Evolutionary conservation across 1,140 invertebrate genomes (phyloP), one percentile per base, ranked within the genome.

Genomic region (Ips typographus): DNA sequence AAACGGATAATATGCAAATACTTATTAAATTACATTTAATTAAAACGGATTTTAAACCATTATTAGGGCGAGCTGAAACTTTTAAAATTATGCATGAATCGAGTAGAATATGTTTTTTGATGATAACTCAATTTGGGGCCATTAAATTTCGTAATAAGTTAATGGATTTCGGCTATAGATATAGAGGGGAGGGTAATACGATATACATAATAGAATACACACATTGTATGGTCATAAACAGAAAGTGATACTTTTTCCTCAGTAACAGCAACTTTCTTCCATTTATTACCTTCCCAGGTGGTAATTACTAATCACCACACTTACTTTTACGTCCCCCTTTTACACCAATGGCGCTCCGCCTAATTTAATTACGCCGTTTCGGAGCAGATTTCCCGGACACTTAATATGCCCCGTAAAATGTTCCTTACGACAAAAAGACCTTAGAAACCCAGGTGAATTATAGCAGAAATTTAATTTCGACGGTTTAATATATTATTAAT

Each of bases 401-500:
- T 61, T 61, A 61, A 61, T 61, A 40, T 36, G 59, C 59, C 42
- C 39, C 49, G 61, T 64, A 64, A 64, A 64, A 64, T 40, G 51
- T 64, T 52, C 51, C 51, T 53, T 64, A 53, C 40, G 47, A n/a
- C 47, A 40, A 53, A 64, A 53, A 53, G 61, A 42, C 43, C 59
- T 61, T 61, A 49, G 59, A 61, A 61, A 61, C 6, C 59, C 56
- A 55, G 52, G 57, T 41, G 43, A 64, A 36, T 64, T 64, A 64
- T 42, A 44, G 37, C 61, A 39, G 39, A 64, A 53, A 53, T 64
- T 64, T 64, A 64, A 64, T 64, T 64, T 53, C 22, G 8, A 22
- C 40, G 40, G 61, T 64, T 22, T 64, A 64, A 64, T 64, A 64
- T 36, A 53, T 36, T 52, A 64, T 64, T 64, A 64, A 64, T 64